Evolutionary conservation across 2,797 vertebrate genomes (phyloP).

Genomic region (Gymnodraco acuticeps): DNA sequence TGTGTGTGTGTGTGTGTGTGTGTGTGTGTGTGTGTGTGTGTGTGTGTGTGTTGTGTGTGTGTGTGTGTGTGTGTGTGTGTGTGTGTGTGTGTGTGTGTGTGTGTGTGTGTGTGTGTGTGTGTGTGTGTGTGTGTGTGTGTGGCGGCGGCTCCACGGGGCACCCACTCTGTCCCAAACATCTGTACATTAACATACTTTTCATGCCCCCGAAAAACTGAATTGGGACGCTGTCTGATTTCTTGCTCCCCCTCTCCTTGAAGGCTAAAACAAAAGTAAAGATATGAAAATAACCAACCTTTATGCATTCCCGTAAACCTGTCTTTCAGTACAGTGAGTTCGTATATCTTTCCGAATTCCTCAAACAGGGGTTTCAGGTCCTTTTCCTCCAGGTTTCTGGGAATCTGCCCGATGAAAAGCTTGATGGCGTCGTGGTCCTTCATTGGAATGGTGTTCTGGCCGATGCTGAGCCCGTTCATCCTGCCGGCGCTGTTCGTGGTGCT

Average conservation of each 20-base stretch:
- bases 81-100: conserved; percentile 8
- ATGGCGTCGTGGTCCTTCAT: conserved; percentile 99
- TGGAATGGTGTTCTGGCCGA: conserved; percentile 92
- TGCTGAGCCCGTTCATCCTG: conserved; percentile 93
- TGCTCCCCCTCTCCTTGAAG: not conserved
- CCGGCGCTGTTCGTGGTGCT: conserved; percentile 93
- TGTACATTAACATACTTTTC: conserved; percentile 69
- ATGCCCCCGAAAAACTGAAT: conserved; percentile 43
- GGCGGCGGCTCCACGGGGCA: conserved; percentile 48
- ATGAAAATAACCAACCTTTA: conserved; percentile 90
- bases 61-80: conserved; percentile 8
- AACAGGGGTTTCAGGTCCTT: conserved; percentile 98
- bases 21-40: not conserved
- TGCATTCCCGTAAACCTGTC: conserved; percentile 99
- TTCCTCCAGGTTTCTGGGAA: conserved; percentile 97
- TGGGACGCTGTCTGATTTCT: conserved; percentile 18
- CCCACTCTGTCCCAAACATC: conserved; percentile 71
- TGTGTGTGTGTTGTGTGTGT: not conserved
- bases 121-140: no score
- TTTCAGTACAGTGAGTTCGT: conserved; percentile 99
- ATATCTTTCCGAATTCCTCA: conserved; percentile 99
- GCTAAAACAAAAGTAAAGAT: conserved; percentile 43
- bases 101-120: not conserved
- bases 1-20: not conserved
- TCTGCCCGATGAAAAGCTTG: conserved; percentile 99